phyloP scores from a whole-genome alignment of 2,113 vertebrate genomes.

The Hymenochirus boettgeri region DNA sequence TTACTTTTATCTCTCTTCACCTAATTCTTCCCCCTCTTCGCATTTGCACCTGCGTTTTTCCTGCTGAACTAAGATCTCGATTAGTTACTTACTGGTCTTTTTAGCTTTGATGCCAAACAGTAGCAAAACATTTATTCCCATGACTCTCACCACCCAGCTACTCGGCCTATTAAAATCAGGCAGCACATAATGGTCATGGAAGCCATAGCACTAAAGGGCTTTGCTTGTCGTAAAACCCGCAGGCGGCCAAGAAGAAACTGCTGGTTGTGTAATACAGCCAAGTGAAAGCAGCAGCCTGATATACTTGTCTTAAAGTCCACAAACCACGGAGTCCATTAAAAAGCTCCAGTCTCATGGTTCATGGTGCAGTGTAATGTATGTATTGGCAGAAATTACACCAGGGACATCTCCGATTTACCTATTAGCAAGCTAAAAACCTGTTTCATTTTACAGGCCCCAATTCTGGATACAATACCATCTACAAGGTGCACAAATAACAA shows the following conservation, averaged over 20 bases:
- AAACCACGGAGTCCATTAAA: too few relatives aligned
- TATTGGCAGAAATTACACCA: too few relatives aligned
- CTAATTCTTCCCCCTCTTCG: not conserved
- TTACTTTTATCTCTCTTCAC: slow-evolving; percentile 4
- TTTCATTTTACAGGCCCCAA: too few relatives aligned
- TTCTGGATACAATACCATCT: too few relatives aligned
- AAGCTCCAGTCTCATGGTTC: too few relatives aligned
- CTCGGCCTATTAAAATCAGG: not conserved
- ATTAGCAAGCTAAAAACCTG: too few relatives aligned
- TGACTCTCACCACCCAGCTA: not conserved
- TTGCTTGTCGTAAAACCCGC: not conserved
- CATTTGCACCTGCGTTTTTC: slow-evolving; percentile 18
- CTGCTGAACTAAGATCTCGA: not conserved
- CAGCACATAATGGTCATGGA: not conserved
- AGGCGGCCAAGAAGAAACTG: not conserved
- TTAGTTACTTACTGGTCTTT: slow-evolving; percentile 2
- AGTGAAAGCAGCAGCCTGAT: not conserved
- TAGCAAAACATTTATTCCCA: slow-evolving; percentile 2
- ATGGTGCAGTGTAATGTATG: too few relatives aligned
- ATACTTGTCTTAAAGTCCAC: too few relatives aligned
- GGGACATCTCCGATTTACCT: too few relatives aligned
- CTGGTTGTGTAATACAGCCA: not conserved
- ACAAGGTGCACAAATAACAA: too few relatives aligned
- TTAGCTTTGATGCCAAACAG: slow-evolving; percentile 11
- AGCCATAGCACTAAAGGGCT: not conserved